phyloP scores from a whole-genome alignment of 2,888 invertebrate species.

The Drosophila parthenogenetica region DNA sequence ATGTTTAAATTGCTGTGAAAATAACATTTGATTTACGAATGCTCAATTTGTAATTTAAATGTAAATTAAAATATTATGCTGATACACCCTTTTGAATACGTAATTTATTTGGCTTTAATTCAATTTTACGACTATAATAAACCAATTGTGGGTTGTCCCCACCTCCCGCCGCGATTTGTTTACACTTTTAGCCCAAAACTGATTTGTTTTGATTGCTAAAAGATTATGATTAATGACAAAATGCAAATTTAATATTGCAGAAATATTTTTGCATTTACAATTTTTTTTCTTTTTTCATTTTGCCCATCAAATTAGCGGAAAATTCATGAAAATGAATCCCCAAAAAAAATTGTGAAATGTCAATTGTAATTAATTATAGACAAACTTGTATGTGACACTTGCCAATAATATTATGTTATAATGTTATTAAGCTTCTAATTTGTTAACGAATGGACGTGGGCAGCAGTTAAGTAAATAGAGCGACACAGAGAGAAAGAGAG shows the following conservation, averaged over 20 bases:
- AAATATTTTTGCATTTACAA: background rate
- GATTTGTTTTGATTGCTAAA: slow-evolving; percentile 5
- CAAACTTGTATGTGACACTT: background rate
- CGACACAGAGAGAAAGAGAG: background rate
- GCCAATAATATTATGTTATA: slow-evolving; percentile 3
- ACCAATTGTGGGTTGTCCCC: background rate
- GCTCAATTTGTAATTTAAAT: too few relatives aligned
- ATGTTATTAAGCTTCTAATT: slow-evolving; percentile 9
- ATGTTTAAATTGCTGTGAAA: too few relatives aligned
- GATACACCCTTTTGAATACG: background rate
- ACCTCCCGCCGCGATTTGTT: background rate
- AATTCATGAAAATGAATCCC: background rate
- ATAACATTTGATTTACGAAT: too few relatives aligned
- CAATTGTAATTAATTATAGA: slow-evolving; percentile 12
- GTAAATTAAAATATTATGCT: too few relatives aligned
- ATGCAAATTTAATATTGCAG: slow-evolving; percentile 4
- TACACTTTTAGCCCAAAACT: background rate
- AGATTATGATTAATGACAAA: slow-evolving; percentile 31
- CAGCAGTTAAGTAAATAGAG: background rate
- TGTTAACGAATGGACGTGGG: background rate
- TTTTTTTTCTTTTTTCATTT: slow-evolving; percentile 1
- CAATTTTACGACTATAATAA: background rate
- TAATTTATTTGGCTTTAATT: background rate
- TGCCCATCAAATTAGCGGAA: background rate
- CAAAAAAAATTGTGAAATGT: slow-evolving; percentile 2